Conservation (phyloP, 2,888 invertebrate genomes). For the Sphecodes monilicornis region DNA sequence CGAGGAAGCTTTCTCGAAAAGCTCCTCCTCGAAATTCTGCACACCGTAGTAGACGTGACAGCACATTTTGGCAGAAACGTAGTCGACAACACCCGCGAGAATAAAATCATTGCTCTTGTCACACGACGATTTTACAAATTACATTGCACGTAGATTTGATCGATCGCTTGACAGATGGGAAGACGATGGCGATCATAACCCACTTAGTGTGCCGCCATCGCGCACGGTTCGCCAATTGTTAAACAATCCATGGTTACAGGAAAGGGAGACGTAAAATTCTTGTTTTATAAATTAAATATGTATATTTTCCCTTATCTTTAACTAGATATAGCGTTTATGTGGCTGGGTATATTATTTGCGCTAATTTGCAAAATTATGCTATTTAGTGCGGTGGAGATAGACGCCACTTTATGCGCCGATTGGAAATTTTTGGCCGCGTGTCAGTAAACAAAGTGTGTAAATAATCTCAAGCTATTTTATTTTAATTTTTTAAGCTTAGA, state of each 20-base stretch:
- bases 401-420: too few species aligned
- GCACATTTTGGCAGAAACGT: slow-evolving; percentile 41
- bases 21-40: slow-evolving; percentile 30
- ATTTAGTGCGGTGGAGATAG: too few species aligned
- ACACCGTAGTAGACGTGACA: slow-evolving; percentile 1
- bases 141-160: slow-evolving; percentile 55
- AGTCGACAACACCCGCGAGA: slow-evolving; percentile 49
- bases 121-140: slow-evolving; percentile 58
- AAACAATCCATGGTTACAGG: slow-evolving; percentile 75
- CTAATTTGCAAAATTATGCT: too few species aligned
- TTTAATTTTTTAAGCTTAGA: too few species aligned
- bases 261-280: neutral
- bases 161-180: slow-evolving; percentile 34
- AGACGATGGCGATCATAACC: slow-evolving; percentile 51
- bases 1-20: slow-evolving; percentile 38
- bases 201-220: slow-evolving; percentile 36
- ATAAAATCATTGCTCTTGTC: slow-evolving; percentile 61
- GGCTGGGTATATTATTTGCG: too few species aligned
- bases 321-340: too few species aligned
- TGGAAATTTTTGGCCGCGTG: too few species aligned
- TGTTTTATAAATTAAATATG: neutral
- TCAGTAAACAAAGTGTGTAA: too few species aligned
- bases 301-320: too few species aligned
- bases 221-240: slow-evolving; percentile 70
- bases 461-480: too few species aligned